These are phyloP conservation scores for Oreohelix idahoensis DNA, from an alignment of 1,140 invertebrate species.

Conservation along the genomic window DNA sequence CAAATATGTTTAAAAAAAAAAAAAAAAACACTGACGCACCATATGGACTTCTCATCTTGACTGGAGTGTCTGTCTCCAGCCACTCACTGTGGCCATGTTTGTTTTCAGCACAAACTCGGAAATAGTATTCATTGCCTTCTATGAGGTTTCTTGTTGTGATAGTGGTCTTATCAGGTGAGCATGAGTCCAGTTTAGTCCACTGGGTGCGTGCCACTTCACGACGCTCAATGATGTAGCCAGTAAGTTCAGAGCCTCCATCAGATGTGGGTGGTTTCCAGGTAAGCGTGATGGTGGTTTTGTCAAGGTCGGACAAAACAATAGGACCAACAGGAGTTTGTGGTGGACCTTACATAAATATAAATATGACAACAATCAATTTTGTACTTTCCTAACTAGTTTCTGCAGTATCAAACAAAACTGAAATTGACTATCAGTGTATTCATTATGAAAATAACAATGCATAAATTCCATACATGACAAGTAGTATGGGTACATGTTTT, in stretches of 20 bases:
- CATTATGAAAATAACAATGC: no score
- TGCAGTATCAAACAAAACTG: no score
- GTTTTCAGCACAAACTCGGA: conserved; percentile 95
- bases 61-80: conserved; percentile 87
- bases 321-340: conserved; percentile 59
- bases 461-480: no score
- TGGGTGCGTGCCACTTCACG: conserved; percentile 78
- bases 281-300: conserved; percentile 90
- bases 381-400: no score
- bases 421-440: no score
- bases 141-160: conserved; percentile 51
- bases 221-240: conserved; percentile 94
- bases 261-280: conserved; percentile 90
- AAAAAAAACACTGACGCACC: conserved; percentile 75
- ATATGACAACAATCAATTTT: no score
- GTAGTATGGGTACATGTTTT: no score
- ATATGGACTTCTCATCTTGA: conserved; percentile 95
- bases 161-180: conserved; percentile 42
- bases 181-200: conserved; percentile 50
- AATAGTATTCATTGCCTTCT: conserved; percentile 80
- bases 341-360: conserved; percentile 42
- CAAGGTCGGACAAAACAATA: conserved; percentile 89
- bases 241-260: conserved; percentile 90
- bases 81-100: conserved; percentile 95
- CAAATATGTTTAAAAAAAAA: no score